Evolutionary conservation across 2,888 invertebrate genomes (phyloP).

Genomic region (Macrophya annulata): DNA sequence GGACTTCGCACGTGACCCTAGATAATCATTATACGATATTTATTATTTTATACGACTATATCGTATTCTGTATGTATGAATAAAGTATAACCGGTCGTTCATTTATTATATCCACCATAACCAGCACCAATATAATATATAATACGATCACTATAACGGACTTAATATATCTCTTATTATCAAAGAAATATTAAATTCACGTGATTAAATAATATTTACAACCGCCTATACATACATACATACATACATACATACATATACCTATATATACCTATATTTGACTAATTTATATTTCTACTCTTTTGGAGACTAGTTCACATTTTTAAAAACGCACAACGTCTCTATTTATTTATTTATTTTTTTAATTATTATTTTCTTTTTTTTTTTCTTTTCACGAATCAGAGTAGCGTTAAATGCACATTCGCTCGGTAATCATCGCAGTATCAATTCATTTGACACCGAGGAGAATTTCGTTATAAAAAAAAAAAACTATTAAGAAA

Average conservation of each 20-base stretch:
- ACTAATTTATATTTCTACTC: conserved; percentile 4
- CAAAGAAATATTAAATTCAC: conserved; percentile 3
- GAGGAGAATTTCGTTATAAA: not conserved
- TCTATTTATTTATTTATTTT: too few relatives aligned
- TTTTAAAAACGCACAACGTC: not conserved
- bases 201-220: conserved; percentile 38
- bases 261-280: not conserved
- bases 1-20: conserved; percentile 28
- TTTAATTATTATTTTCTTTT: too few relatives aligned
- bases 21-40: not conserved
- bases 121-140: conserved; percentile 56
- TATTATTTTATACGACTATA: conserved; percentile 3
- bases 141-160: conserved; percentile 40
- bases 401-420: not conserved
- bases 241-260: not conserved
- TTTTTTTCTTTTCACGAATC: not conserved
- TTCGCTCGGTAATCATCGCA: not conserved
- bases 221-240: not conserved
- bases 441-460: not conserved
- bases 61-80: not conserved
- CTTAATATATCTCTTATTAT: not conserved
- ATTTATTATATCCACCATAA: conserved; percentile 52
- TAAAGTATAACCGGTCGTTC: conserved; percentile 42
- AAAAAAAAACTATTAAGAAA: not conserved
- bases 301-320: conserved; percentile 27